phyloP scores from a whole-genome alignment of 2,888 invertebrate species.

The Venustoraphidia nigricollis region DNA sequence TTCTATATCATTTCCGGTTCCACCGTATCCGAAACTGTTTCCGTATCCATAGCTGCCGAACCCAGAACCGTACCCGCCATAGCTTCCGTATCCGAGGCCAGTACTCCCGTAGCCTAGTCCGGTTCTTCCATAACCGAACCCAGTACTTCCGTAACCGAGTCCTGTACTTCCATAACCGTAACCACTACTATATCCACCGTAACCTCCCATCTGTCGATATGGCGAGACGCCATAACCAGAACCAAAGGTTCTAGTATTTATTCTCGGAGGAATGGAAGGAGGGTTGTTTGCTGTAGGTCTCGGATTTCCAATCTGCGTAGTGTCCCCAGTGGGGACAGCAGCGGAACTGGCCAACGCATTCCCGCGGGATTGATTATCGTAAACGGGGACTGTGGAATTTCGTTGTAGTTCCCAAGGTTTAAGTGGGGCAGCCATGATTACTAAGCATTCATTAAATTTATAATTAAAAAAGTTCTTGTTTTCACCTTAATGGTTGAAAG shows the following conservation, averaged over 20 bases:
- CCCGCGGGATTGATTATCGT: slow-evolving; percentile 10
- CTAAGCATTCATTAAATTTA: neutral
- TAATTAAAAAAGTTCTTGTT: neutral
- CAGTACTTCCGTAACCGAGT: slow-evolving; percentile 25
- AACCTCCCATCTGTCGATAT: slow-evolving; percentile 17
- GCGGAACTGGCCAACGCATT: slow-evolving; percentile 16
- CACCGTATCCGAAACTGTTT: slow-evolving; percentile 24
- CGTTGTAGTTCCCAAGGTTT: slow-evolving; percentile 21
- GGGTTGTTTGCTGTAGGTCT: neutral
- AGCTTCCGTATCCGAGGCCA: slow-evolving; percentile 7
- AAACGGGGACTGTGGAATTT: slow-evolving; percentile 8
- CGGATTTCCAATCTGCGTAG: too few relatives aligned
- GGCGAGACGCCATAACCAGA: slow-evolving; percentile 6
- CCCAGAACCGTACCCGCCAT: slow-evolving; percentile 16
- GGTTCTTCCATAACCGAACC: slow-evolving; percentile 21
- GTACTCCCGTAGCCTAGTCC: slow-evolving; percentile 11
- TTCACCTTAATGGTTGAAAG: neutral
- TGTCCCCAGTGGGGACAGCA: slow-evolving; percentile 20
- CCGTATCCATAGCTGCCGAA: slow-evolving; percentile 24
- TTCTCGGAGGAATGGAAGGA: slow-evolving; percentile 1
- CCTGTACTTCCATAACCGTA: slow-evolving; percentile 21
- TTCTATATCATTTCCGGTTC: slow-evolving; percentile 38
- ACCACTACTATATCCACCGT: slow-evolving; percentile 7
- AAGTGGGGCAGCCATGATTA: slow-evolving; percentile 20
- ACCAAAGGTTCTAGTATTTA: neutral